Base-by-base conservation (phyloP, 2,113 vertebrate genomes). In the Dermatemys mawii region DNA sequence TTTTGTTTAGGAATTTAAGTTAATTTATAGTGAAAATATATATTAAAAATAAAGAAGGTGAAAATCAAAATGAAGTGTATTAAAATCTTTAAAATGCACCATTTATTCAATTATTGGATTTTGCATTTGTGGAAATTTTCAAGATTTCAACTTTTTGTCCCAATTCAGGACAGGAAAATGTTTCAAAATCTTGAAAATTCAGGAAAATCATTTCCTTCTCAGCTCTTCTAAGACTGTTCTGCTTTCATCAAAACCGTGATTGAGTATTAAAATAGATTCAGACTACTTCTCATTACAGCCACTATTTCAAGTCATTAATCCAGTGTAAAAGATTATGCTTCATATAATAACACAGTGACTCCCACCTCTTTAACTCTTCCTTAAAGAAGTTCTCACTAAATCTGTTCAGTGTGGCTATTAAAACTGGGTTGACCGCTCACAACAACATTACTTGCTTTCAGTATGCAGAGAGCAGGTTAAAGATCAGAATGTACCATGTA, bases 381-480 rank as follows among this genome's bases (percentile, higher is more conserved):
- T 70, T 27, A 60, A 75, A 81, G 27, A 63, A 24, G 17, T 0
- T 1, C 8, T 82, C 49, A 46, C 44, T 67, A 88, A 46, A 51
- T 46, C 67, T 70, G 49, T 13, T 19, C 54, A 85, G 78, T 1
- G 17, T 29, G 46, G 78, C 78, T n/a, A 67, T 1, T 0, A 70
- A 75, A 48, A 12, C 48, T 24, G 38, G 51, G 81, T 14, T 0
- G 1, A 53, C 73, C 0, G 0, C 3, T 16, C 44, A 22, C 2
- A 2, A 41, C 46, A 89, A 41, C 78, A n/a, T 21, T 1, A 1
- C 2, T 0, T 10, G 11, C 49, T 86, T 78, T 16, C 38, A 0
- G 81, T 1, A 11, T 26, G 63, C 67, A 22, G 78, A 0, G 0
- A 51, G 55, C 1, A 0, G 78, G 14, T 57, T 46, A 73, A 1